Evolutionary conservation across 2,113 vertebrate species (phyloP), one percentile per base, ranked within the genome.

Genomic region (Neotragus pygmaeus): DNA sequence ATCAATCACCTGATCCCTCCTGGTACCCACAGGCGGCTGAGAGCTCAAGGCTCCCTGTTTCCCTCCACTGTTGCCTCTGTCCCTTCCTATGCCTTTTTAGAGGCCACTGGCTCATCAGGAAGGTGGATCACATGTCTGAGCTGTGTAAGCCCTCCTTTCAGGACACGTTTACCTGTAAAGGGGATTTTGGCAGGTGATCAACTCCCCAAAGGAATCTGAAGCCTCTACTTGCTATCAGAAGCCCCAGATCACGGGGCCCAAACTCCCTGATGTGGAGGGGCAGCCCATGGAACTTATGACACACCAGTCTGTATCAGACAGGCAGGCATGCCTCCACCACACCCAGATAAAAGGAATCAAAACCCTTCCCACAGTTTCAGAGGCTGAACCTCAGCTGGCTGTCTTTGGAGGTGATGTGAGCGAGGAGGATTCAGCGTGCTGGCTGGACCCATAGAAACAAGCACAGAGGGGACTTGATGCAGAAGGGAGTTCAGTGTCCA

Each of bases 1-100:
- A 94, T 93, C 70, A 57, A 60, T 98, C 96, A 98, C 97, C 91
- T 39, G 86, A 88, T 73, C 94, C 82, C 45, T 92, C 21, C 92
- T 19, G 27, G 70, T 70, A 85, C 70, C 88, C 49, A 83, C 1
- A 94, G 87, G 88, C 88, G 89, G 91, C 88, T 25, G 77, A 62
- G 84, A 84, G 96, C 93, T 45, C 94, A 95, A 57, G 14, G 62
- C 28, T 85, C 62, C 57, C 96, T 85, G 93, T 96, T 97, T 96
- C 86, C 82, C 77, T 96, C 80, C 55, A 3, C 7, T 2, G 39
- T 15, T 2, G 7, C 87, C 8, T 4, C 33, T 4, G 13, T 51
- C 14, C 87, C 62, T 60, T 87, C 91, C 39, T 57, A 49, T 8
- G n/a, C 66, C 81, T 78, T 70, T 91, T n/a, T 12, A 86, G 88